Conservation (phyloP, 1,140 invertebrate species). For the Eubasilissa regina region DNA sequence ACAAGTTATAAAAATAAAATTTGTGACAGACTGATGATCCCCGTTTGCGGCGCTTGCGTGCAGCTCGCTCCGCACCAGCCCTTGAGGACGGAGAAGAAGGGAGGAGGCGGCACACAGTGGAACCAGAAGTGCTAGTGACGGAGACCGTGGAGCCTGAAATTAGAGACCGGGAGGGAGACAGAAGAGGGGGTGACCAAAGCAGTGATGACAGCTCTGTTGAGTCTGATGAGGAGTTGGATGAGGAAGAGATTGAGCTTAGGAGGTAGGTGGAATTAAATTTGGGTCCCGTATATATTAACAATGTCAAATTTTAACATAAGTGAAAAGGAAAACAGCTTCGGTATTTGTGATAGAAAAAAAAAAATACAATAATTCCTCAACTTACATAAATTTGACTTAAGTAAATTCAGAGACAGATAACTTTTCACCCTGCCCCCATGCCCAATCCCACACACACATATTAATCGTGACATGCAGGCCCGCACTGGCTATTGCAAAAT, state of each 20-base stretch:
- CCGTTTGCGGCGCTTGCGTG: conserved; percentile 77
- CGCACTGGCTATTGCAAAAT: too few relatives aligned
- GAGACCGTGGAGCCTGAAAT: background rate
- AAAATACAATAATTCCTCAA: too few relatives aligned
- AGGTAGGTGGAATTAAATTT: conserved; percentile 69
- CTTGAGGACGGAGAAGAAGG: conserved; percentile 69
- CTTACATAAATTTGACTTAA: too few relatives aligned
- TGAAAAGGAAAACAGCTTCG: too few relatives aligned
- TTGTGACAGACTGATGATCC: conserved; percentile 80
- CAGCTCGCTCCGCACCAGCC: conserved; percentile 68
- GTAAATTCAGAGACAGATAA: too few relatives aligned
- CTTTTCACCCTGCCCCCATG: too few relatives aligned
- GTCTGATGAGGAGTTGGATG: conserved; percentile 78
- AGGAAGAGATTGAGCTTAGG: conserved; percentile 86
- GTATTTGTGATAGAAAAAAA: too few relatives aligned
- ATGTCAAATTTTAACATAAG: too few relatives aligned
- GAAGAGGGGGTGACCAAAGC: conserved; percentile 1
- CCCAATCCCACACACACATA: too few relatives aligned
- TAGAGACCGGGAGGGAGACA: conserved; percentile 5
- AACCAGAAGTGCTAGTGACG: conserved; percentile 49
- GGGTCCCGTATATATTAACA: too few relatives aligned
- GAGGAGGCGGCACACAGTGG: conserved; percentile 60
- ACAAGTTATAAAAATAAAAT: too few relatives aligned
- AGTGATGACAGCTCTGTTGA: conserved; percentile 74
- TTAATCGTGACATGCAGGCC: too few relatives aligned